Evolutionary conservation across 53 echinoderm and acorn worm species (phyloP).

Genomic region (Hippasteria phrygiana): DNA sequence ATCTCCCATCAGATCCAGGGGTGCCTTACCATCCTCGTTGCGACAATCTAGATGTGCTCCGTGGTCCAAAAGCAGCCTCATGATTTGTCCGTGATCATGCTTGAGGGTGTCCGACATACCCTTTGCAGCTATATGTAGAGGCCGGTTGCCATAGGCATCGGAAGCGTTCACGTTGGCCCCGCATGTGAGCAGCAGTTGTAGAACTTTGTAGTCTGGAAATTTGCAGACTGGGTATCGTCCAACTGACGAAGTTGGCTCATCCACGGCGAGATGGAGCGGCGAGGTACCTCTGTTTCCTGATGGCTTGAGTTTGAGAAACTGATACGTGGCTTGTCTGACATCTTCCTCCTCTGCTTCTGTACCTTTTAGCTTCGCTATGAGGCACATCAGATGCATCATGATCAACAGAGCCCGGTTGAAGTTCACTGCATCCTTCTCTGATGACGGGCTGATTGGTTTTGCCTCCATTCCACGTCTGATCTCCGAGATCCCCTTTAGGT

Average conservation of each 20-base stretch:
- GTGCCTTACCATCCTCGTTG: slow-evolving; percentile 76
- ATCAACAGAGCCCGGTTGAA: slow-evolving; percentile 94
- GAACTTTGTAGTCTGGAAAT: slow-evolving; percentile 86
- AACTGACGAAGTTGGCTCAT: slow-evolving; percentile 88
- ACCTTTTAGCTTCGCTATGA: slow-evolving; percentile 83
- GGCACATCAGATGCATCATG: slow-evolving; percentile 96
- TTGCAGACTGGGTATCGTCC: slow-evolving; percentile 98
- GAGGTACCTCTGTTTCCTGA: slow-evolving; percentile 75
- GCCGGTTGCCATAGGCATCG: slow-evolving; percentile 79
- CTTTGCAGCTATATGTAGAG: slow-evolving; percentile 85
- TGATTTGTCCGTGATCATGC: slow-evolving; percentile 67
- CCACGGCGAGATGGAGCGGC: slow-evolving; percentile 86
- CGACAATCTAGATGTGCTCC: slow-evolving; percentile 90
- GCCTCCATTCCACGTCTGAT: slow-evolving; percentile 76
- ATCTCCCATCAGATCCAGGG: slow-evolving; percentile 77
- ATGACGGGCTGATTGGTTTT: slow-evolving; percentile 39
- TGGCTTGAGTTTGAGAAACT: slow-evolving; percentile 78
- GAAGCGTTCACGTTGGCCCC: slow-evolving; percentile 77
- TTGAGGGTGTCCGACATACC: slow-evolving; percentile 57
- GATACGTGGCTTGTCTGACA: slow-evolving; percentile 82
- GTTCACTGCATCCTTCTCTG: slow-evolving; percentile 86
- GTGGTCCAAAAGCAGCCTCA: slow-evolving; percentile 78
- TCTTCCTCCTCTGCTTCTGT: slow-evolving; percentile 69
- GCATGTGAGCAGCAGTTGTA: slow-evolving; percentile 84
- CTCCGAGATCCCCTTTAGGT: slow-evolving; percentile 84